Conservation (phyloP, 2,113 vertebrate genomes). For the Caranx ignobilis region DNA sequence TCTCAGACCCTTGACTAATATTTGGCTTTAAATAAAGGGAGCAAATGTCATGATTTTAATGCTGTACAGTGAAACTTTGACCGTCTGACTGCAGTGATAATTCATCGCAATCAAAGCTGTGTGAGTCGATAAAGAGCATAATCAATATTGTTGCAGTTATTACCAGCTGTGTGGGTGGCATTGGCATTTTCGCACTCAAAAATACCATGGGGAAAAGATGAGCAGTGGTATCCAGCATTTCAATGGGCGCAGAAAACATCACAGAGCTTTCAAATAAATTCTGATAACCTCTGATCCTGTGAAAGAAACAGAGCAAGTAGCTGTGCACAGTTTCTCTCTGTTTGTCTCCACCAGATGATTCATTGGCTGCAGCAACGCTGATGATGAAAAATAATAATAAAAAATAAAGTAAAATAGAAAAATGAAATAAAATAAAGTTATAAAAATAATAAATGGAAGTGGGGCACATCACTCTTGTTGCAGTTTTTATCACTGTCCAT, state of each 20-base stretch:
- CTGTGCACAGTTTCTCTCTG: not conserved
- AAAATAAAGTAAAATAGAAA: too few species aligned
- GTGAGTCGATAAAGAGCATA: not conserved
- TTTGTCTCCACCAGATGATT: not conserved
- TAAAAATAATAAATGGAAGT: too few species aligned
- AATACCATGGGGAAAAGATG: conserved; percentile 23
- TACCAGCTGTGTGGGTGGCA: not conserved
- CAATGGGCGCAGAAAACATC: conserved; percentile 33
- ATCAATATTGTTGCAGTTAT: conserved; percentile 31
- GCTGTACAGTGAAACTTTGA: conserved; percentile 16
- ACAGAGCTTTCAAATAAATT: conserved; percentile 43
- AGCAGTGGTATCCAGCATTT: conserved; percentile 14
- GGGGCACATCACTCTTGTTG: too few species aligned
- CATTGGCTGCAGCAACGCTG: not conserved
- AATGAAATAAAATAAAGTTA: too few species aligned
- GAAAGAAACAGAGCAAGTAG: conserved; percentile 11
- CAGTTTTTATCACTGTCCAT: too few species aligned
- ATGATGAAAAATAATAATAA: too few species aligned
- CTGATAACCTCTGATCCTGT: conserved; percentile 53
- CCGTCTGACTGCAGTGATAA: not conserved
- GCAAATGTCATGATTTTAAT: conserved; percentile 32
- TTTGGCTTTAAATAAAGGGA: conserved; percentile 10
- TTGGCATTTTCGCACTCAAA: conserved; percentile 4
- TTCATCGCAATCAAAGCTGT: conserved; percentile 6
- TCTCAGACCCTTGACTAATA: conserved; percentile 2